Evolutionary conservation across 2,888 invertebrate species (phyloP).

Genomic region (Argyresthia albistria): DNA sequence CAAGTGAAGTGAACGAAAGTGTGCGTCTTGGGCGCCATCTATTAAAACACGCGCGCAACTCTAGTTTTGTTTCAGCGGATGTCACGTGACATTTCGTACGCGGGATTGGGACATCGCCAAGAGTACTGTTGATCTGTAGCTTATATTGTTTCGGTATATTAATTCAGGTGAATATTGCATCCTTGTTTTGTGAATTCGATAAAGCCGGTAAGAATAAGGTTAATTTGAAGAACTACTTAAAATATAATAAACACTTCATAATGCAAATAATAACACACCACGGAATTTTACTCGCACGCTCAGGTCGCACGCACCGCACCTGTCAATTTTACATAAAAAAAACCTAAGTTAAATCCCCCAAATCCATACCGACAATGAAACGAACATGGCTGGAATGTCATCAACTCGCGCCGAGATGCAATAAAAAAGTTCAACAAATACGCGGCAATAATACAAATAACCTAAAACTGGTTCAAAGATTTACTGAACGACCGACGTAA

Average conservation of each 20-base stretch:
- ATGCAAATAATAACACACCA: neutral
- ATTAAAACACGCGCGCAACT: constrained; percentile 37
- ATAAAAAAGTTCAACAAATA: constrained; percentile 13
- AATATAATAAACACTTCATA: no score
- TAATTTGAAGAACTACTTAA: no score
- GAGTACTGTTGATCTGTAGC: neutral
- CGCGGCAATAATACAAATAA: constrained; percentile 16
- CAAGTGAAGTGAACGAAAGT: constrained; percentile 37
- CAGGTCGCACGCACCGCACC: neutral
- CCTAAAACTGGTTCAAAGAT: constrained; percentile 22
- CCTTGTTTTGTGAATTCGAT: neutral
- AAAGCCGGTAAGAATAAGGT: no score
- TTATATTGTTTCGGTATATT: constrained; percentile 1
- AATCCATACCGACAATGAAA: constrained; percentile 14
- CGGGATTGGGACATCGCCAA: neutral
- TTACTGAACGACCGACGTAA: constrained; percentile 18
- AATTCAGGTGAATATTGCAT: neutral
- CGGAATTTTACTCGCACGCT: neutral
- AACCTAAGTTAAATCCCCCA: constrained; percentile 5
- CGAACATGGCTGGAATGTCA: constrained; percentile 16
- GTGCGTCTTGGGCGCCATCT: constrained; percentile 58
- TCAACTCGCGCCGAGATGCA: constrained; percentile 14
- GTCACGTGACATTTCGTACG: neutral
- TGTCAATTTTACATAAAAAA: constrained; percentile 2
- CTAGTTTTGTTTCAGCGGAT: constrained; percentile 3